Conservation (phyloP, 2,888 invertebrate species). For the Drosophila pseudotakahashii region DNA sequence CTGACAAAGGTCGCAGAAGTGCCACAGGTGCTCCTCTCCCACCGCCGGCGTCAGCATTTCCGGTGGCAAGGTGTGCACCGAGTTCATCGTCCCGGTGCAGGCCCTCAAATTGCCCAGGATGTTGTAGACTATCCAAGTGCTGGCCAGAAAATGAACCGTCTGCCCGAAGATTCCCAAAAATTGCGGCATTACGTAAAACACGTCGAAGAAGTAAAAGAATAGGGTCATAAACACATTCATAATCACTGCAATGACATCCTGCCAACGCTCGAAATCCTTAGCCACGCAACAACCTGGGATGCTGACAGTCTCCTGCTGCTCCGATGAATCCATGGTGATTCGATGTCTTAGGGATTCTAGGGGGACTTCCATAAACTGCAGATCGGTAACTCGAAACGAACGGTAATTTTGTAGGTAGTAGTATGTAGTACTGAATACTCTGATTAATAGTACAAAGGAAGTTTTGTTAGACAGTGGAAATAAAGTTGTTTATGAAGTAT, state of each 20-base stretch:
- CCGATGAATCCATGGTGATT: not conserved
- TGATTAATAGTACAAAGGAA: not conserved
- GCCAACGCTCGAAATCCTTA: not conserved
- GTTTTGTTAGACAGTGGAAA: not conserved
- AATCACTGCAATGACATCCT: not conserved
- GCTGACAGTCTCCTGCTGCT: rapidly evolving
- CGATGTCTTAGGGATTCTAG: not conserved
- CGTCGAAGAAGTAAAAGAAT: conserved; percentile 8
- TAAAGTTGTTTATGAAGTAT: not conserved
- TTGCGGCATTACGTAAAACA: conserved; percentile 15
- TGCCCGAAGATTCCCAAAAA: conserved; percentile 10
- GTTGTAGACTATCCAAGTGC: conserved; percentile 34
- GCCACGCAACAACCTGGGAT: rapidly evolving
- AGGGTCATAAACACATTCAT: not conserved
- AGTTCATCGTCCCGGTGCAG: conserved; percentile 33
- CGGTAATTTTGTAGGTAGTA: not conserved
- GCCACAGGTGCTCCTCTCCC: conserved; percentile 87
- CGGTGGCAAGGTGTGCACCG: conserved; percentile 26
- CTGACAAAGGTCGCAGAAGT: conserved; percentile 91
- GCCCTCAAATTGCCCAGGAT: conserved; percentile 55
- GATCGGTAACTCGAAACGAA: not conserved
- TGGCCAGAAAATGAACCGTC: not conserved
- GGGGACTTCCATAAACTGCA: not conserved
- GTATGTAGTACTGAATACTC: not conserved
- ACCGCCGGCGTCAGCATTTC: conserved; percentile 53